A percentile compares a stretch with the other conserved stretches of the same genome.
phyloP scores from a whole-genome alignment of 1,140 invertebrate species.

The Conus ventricosus region DNA sequence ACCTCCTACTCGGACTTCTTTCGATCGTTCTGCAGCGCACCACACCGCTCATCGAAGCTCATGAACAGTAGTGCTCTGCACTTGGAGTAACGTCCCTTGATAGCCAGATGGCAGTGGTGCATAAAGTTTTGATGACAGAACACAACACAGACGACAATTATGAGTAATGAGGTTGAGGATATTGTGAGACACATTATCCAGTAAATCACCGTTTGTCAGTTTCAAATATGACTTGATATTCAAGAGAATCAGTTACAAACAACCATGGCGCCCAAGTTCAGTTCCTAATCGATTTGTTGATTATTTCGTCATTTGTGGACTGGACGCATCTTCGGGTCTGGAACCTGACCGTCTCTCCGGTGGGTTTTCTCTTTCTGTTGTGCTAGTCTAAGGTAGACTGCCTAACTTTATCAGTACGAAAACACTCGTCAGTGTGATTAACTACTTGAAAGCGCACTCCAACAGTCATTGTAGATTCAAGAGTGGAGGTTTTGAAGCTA shows the following conservation, averaged over 20 bases:
- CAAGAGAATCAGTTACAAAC: conserved; percentile 13
- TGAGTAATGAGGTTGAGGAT: conserved; percentile 9
- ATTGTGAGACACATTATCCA: conserved; percentile 2
- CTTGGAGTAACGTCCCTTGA: conserved; percentile 22
- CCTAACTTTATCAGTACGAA: no score
- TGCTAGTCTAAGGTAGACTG: no score
- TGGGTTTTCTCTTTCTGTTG: conserved; percentile 72
- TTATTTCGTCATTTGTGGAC: conserved; percentile 97
- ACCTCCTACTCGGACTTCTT: no score
- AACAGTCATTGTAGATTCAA: no score
- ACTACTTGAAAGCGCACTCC: no score
- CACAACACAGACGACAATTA: conserved; percentile 20
- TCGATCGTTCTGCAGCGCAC: no score
- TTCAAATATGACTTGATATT: conserved; percentile 18
- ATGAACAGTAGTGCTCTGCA: neutral
- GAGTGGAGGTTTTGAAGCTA: no score
- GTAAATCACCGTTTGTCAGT: neutral
- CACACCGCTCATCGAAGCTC: no score
- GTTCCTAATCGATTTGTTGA: conserved; percentile 82
- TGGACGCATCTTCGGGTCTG: conserved; percentile 93
- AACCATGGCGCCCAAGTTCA: conserved; percentile 3
- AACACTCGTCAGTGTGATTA: no score
- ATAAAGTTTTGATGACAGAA: conserved; percentile 34
- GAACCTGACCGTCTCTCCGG: conserved; percentile 93
- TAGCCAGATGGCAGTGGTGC: conserved; percentile 15